Percentiles rank a stretch among this genome's conserved stretches.
These are phyloP conservation scores for Bombycilla garrulus DNA, from an alignment of 2,113 vertebrate species.

Conservation along the genomic window DNA sequence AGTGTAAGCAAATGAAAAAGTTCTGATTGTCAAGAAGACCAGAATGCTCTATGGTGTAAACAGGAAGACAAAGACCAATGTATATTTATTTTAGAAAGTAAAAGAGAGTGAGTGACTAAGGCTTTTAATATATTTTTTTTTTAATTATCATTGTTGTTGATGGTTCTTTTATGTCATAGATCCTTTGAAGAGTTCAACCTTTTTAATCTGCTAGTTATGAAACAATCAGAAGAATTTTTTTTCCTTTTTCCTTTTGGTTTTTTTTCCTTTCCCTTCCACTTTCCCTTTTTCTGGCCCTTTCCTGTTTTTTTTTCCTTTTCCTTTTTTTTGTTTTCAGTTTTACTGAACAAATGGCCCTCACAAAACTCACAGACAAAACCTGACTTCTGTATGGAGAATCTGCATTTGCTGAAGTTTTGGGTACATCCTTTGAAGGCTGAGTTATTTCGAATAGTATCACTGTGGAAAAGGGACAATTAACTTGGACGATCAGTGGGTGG, in stretches of 20 bases:
- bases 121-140: not conserved
- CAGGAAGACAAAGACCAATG: not conserved
- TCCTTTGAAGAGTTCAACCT: not conserved
- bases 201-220: not conserved
- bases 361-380: not conserved
- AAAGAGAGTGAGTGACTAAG: not conserved
- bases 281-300: not conserved
- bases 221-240: not conserved
- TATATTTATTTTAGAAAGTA: not conserved
- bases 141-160: not conserved
- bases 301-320: not conserved
- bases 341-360: not conserved
- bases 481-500: not conserved
- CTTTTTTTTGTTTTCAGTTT: not conserved
- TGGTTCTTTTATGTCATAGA: not conserved
- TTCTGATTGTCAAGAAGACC: not conserved
- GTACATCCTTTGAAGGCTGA: conserved; percentile 19
- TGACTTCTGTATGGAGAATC: not conserved
- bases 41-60: not conserved
- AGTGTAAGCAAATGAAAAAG: not conserved
- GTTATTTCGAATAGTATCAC: not conserved
- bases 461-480: conserved; percentile 36
- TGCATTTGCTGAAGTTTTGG: not conserved
- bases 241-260: not conserved
- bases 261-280: not conserved